Base-by-base conservation (phyloP, 2,888 invertebrate species). In the Iselma pallidipennis region DNA sequence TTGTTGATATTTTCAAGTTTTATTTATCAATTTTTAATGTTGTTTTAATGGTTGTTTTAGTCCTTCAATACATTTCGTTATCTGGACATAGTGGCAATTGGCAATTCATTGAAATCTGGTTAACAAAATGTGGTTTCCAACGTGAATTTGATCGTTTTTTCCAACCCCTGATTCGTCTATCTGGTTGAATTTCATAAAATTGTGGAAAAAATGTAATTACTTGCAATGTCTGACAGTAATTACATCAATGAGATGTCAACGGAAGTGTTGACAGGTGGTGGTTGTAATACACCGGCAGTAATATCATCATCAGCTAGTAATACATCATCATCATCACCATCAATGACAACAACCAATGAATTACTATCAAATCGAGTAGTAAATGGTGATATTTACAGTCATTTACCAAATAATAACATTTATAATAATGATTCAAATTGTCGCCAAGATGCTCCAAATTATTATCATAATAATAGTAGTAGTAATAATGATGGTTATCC, bases 381-480 rank as follows among this genome's bases (percentile, higher is more conserved):
- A 54, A 70, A 66, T 29, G 67, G 65, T 57, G 68, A 68, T 37
- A 62, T 55, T 48, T 74, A 71, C 62, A 68, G 75, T 61, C 71
- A 75, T 62, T 67, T 78, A 57, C 80, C 80, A 5, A 80, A 80
- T 66, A 81, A 80, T 68, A 80, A 79, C 67, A 66, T 79, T 61
- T 78, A 77, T 69, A 75, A 76, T 56, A 71, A 72, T 57, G 63
- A 45, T 45, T 4, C 19, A 7, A 37, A 37, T 19, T 37, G 10
- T 42, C 5, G 9, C 10, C 31, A n/a, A 33, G 19, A 42, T 4
- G 6, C 42, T 1, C 12, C 45, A 2, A 45, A 45, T 45, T 45
- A 45, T 23, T n/a, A 45, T 42, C 42, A 42, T 1, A 14, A 37
- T 14, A 3, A 33, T 16, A 37, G 16, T 33, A 3, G 5, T 45